phyloP scores from a whole-genome alignment of 2,797 vertebrate species.

The Chromobotia macracanthus region DNA sequence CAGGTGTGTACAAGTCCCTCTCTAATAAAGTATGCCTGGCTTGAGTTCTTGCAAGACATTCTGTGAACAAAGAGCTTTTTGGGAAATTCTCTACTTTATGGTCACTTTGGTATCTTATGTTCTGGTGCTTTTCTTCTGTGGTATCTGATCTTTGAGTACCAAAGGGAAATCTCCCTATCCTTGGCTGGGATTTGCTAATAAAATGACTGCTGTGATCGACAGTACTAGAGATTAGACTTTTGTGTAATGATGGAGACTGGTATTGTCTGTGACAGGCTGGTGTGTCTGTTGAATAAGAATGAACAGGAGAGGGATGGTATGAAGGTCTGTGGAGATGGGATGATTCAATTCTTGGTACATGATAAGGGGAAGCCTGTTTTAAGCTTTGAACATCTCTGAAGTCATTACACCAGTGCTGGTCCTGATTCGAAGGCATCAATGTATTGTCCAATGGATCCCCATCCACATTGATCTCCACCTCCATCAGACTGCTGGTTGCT shows the following conservation, averaged over 20 bases:
- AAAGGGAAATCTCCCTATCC: slow-evolving; percentile 50
- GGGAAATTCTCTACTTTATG: slow-evolving; percentile 50
- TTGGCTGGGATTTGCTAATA: slow-evolving; percentile 51
- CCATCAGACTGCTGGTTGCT: slow-evolving; percentile 77
- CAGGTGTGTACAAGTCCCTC: slow-evolving; percentile 59
- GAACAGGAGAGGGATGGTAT: slow-evolving; percentile 55
- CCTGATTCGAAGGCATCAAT: slow-evolving; percentile 26
- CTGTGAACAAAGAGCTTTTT: slow-evolving; percentile 65
- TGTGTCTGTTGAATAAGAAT: slow-evolving; percentile 47
- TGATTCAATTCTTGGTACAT: slow-evolving; percentile 50
- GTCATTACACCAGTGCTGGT: slow-evolving; percentile 15
- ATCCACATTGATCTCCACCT: slow-evolving; percentile 83
- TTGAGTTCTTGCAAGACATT: slow-evolving; percentile 59
- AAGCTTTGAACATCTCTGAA: slow-evolving; percentile 43
- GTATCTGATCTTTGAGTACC: slow-evolving; percentile 56
- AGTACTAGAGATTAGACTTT: slow-evolving; percentile 52
- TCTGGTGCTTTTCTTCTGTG: slow-evolving; percentile 47
- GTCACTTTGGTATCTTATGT: slow-evolving; percentile 45
- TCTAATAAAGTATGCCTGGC: slow-evolving; percentile 55
- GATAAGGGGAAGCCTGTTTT: slow-evolving; percentile 53
- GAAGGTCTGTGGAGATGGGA: slow-evolving; percentile 55
- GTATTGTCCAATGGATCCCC: slow-evolving; percentile 75
- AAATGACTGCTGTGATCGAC: slow-evolving; percentile 63
- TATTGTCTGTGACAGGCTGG: slow-evolving; percentile 56
- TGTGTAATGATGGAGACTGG: not conserved